These are phyloP conservation scores for Idaea aversata DNA, from an alignment of 2,888 invertebrate genomes.

Conservation along the genomic window DNA sequence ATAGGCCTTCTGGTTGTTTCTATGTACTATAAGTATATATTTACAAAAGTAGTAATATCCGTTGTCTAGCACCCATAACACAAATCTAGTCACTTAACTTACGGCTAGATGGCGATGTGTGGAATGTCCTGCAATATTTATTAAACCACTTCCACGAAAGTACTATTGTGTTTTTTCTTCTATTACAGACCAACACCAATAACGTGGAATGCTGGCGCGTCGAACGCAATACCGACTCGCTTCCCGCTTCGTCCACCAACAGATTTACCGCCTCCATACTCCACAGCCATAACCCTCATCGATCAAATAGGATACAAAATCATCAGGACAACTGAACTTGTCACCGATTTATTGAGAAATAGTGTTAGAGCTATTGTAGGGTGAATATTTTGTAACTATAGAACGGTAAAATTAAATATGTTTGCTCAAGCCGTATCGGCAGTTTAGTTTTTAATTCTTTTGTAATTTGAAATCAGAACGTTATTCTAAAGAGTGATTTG, in stretches of 20 bases:
- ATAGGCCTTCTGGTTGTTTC: too few relatives aligned
- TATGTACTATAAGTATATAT: too few relatives aligned
- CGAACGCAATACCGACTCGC: slow-evolving; percentile 54
- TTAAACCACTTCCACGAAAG: neutral
- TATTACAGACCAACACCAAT: slow-evolving; percentile 56
- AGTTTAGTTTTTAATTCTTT: slow-evolving; percentile 7
- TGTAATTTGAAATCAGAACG: neutral
- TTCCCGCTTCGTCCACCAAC: slow-evolving; percentile 54
- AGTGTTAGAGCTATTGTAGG: slow-evolving; percentile 73
- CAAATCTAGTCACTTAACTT: too few relatives aligned
- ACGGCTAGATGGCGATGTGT: too few relatives aligned
- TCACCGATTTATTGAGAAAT: slow-evolving; percentile 68
- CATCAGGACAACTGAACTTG: slow-evolving; percentile 70
- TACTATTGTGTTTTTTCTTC: slow-evolving; percentile 16
- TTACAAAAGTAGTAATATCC: too few relatives aligned
- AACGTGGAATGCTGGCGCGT: slow-evolving; percentile 47
- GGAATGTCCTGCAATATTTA: neutral
- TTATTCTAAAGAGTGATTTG: neutral
- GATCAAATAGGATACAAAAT: slow-evolving; percentile 76
- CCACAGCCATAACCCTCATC: slow-evolving; percentile 70
- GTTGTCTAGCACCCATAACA: too few relatives aligned
- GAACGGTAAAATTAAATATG: neutral
- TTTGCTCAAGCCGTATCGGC: slow-evolving; percentile 7
- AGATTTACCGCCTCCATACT: slow-evolving; percentile 49
- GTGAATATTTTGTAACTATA: slow-evolving; percentile 22